A percentile compares a stretch with the other conserved stretches of the same genome.
These are phyloP conservation scores for Macroglossus sobrinus DNA, from an alignment of 2,113 vertebrate species.

Conservation along the genomic window DNA sequence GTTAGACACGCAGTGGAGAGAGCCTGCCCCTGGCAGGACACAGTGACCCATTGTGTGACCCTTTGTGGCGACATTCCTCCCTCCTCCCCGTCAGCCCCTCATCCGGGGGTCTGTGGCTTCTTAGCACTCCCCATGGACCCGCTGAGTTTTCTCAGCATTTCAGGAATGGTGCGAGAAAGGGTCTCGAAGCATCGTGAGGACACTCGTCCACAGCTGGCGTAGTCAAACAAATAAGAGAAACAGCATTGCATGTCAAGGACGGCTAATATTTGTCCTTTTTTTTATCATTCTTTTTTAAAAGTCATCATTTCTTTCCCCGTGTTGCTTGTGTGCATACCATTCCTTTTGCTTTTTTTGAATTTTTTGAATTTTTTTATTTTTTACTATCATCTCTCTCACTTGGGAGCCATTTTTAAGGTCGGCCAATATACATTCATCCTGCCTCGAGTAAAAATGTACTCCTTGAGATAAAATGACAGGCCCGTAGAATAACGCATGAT, in stretches of 20 bases:
- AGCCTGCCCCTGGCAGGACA: background rate
- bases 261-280: conserved; percentile 47
- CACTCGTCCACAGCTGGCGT: conserved; percentile 51
- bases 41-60: background rate
- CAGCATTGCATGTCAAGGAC: conserved; percentile 55
- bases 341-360: conserved; percentile 73
- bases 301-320: conserved; percentile 27
- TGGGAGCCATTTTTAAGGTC: conserved; percentile 79
- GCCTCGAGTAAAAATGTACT: conserved; percentile 78
- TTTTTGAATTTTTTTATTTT: conserved; percentile 66
- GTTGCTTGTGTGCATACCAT: conserved; percentile 44
- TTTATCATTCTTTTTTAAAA: background rate
- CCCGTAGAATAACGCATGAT: conserved; percentile 61
- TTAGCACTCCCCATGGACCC: background rate
- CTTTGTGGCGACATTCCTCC: accelerated
- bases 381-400: conserved; percentile 72
- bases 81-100: accelerated
- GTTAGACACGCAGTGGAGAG: background rate
- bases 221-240: conserved; percentile 66
- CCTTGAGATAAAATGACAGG: conserved; percentile 71
- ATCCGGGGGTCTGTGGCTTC: accelerated
- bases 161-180: background rate
- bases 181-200: conserved; percentile 58
- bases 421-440: conserved; percentile 72
- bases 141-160: background rate